phyloP scores from a whole-genome alignment of 2,797 vertebrate genomes.

The Choloepus didactylus region DNA sequence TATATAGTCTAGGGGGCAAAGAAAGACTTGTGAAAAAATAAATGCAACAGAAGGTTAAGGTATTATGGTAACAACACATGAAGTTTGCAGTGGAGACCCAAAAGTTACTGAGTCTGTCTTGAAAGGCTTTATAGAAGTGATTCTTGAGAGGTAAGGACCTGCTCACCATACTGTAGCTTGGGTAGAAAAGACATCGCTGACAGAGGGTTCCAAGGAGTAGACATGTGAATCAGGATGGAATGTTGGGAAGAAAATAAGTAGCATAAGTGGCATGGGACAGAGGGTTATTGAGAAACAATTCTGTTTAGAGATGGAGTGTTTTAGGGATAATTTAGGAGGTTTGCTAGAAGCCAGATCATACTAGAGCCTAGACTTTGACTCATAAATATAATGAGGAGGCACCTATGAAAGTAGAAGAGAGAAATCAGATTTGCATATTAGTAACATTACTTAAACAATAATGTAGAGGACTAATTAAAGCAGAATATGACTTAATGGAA shows the following conservation, averaged over 20 bases:
- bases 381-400: background rate
- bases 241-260: background rate
- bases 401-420: background rate
- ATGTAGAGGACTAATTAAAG: background rate
- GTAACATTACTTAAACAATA: background rate
- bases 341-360: background rate
- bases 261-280: background rate
- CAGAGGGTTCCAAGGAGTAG: background rate
- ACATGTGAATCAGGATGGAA: background rate
- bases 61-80: background rate
- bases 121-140: background rate
- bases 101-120: background rate
- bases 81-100: background rate
- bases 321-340: background rate
- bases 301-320: background rate
- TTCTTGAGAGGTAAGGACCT: background rate
- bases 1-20: background rate
- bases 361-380: background rate
- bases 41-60: background rate
- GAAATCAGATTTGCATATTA: background rate
- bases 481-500: background rate
- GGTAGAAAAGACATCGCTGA: background rate
- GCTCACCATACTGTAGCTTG: background rate
- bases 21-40: background rate
- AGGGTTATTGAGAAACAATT: background rate